These are phyloP conservation scores for Archocentrus centrarchus DNA, from an alignment of 2,113 vertebrate species.

Conservation along the genomic window DNA sequence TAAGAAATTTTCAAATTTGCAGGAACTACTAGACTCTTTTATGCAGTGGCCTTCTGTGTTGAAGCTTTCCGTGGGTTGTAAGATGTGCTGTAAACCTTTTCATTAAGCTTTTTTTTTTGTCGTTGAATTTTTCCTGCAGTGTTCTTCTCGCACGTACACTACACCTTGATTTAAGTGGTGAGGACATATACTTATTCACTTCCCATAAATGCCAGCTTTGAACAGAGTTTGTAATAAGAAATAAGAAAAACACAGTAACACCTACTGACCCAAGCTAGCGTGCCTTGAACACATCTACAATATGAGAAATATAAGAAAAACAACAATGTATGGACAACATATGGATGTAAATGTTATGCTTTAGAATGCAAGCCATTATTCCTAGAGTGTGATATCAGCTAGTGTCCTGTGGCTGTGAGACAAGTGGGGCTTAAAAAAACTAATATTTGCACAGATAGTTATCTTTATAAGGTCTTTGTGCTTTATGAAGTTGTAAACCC, in stretches of 20 bases:
- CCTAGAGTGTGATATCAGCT: conserved; percentile 27
- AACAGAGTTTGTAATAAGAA: neutral
- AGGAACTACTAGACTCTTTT: neutral
- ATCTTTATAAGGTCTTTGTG: conserved; percentile 60
- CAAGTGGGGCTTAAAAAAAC: conserved; percentile 26
- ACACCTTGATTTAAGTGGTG: neutral
- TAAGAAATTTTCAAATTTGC: neutral
- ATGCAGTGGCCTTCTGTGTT: neutral
- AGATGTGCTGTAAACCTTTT: neutral
- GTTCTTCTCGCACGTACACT: neutral
- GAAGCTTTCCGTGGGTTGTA: neutral
- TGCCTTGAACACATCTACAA: conserved; percentile 5
- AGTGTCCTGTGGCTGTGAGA: conserved; percentile 22
- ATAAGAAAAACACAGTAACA: neutral
- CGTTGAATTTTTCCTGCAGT: neutral
- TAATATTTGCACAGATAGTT: conserved; percentile 59
- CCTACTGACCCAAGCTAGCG: neutral
- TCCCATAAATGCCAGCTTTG: neutral
- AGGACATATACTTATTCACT: neutral
- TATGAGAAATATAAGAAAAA: neutral
- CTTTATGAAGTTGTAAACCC: conserved; percentile 68
- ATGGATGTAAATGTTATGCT: neutral
- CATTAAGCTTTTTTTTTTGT: neutral
- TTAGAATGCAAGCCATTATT: conserved; percentile 24
- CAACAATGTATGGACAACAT: neutral